phyloP scores from a whole-genome alignment of 2,888 invertebrate genomes.

The Noctua comes region DNA sequence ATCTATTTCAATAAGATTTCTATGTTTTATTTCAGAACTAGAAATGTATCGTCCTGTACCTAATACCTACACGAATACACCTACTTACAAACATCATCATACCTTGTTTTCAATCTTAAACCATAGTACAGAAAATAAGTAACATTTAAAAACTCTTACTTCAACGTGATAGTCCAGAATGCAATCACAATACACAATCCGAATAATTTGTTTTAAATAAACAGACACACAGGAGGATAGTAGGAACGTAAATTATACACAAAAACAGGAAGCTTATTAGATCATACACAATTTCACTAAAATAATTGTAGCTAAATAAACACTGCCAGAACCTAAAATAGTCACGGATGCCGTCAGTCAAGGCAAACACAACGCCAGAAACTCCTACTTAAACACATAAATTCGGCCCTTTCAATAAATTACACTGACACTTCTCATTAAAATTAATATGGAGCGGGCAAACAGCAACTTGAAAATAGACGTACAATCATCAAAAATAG shows the following conservation, averaged over 20 bases:
- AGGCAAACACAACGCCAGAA: not conserved
- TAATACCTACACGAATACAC: too few species aligned
- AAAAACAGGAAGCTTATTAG: slow-evolving; percentile 1
- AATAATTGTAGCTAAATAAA: slow-evolving; percentile 1
- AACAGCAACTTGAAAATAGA: slow-evolving; percentile 1
- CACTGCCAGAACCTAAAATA: slow-evolving; percentile 13
- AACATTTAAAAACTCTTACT: not conserved
- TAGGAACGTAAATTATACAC: not conserved
- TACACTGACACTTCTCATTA: not conserved
- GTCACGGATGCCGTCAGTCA: not conserved
- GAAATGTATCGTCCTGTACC: not conserved
- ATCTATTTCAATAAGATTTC: not conserved
- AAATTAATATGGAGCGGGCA: not conserved
- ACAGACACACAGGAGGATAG: not conserved
- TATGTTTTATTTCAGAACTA: slow-evolving; percentile 17
- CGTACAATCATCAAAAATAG: not conserved
- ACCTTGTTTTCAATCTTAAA: not conserved
- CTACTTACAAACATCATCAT: too few species aligned
- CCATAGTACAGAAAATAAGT: too few species aligned
- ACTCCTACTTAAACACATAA: slow-evolving; percentile 13
- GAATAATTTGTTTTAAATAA: not conserved
- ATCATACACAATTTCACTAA: not conserved
- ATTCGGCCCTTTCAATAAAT: not conserved
- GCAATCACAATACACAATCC: not conserved
- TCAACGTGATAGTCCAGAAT: too few species aligned